phyloP scores from a whole-genome alignment of 2,113 vertebrate species.

The Sapayoa aenigma region DNA sequence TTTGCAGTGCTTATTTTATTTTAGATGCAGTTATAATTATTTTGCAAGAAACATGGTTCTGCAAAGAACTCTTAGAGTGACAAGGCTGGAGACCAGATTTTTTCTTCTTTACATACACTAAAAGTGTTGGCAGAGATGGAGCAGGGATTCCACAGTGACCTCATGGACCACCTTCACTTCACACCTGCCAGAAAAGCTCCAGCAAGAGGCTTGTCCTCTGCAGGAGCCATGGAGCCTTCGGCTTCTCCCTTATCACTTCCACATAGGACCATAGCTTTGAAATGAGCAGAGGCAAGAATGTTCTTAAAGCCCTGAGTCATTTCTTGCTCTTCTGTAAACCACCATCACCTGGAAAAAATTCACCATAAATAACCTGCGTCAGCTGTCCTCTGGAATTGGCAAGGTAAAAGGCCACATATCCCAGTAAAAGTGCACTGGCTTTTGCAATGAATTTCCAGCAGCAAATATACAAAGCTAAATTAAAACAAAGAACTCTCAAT shows the following conservation, averaged over 20 bases:
- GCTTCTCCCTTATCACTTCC: background rate
- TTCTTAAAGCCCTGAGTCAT: background rate
- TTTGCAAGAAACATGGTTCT: conserved; percentile 45
- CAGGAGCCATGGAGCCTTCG: background rate
- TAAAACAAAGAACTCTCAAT: background rate
- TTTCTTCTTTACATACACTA: background rate
- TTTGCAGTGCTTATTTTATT: conserved; percentile 33
- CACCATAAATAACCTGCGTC: background rate
- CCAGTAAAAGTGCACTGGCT: background rate
- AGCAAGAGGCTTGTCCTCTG: background rate
- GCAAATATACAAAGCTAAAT: background rate
- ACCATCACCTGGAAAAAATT: background rate
- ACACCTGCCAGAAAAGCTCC: background rate
- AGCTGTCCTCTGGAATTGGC: background rate
- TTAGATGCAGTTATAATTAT: conserved; percentile 60
- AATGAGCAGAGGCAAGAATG: background rate
- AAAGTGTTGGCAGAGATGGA: background rate
- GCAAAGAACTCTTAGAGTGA: conserved; percentile 2
- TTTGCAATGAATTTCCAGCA: background rate
- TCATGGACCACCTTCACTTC: background rate
- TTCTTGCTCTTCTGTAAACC: background rate
- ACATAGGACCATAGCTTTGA: background rate
- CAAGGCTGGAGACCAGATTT: background rate
- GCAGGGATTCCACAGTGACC: background rate
- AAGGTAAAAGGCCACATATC: background rate